phyloP scores from a whole-genome alignment of 2,113 vertebrate species.

The Tachuris rubrigastra region DNA sequence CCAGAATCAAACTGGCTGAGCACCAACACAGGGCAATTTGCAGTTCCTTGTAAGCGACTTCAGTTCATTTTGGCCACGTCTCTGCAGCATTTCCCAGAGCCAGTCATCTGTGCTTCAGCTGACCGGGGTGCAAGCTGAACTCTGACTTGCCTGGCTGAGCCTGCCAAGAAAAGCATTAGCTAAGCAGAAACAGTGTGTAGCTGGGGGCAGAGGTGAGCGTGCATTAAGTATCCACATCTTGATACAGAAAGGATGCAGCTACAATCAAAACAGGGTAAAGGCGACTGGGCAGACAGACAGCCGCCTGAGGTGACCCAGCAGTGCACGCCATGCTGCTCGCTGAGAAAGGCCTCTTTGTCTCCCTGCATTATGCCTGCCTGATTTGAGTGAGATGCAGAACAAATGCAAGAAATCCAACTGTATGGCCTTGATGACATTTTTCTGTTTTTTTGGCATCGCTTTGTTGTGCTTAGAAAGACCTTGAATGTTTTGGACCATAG shows the following conservation, averaged over 20 bases:
- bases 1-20: background rate
- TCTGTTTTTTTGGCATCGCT: background rate
- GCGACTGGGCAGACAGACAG: background rate
- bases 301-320: background rate
- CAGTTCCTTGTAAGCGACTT: background rate
- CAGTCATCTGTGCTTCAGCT: constrained; percentile 32
- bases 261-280: background rate
- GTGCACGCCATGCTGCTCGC: background rate
- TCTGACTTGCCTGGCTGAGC: constrained; percentile 18
- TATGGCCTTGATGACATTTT: background rate
- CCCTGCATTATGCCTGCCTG: background rate
- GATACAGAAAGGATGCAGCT: constrained; percentile 34
- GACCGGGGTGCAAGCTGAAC: constrained; percentile 6
- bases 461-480: background rate
- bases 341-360: constrained; percentile 20
- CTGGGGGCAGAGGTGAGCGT: constrained; percentile 23
- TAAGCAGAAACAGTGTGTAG: constrained; percentile 39
- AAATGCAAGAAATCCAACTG: background rate
- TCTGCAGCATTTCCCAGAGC: constrained; percentile 1
- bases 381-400: background rate
- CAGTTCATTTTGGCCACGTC: background rate
- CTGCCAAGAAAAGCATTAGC: constrained; percentile 57
- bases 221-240: background rate
- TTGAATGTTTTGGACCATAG: background rate
- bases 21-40: constrained; percentile 35